Conservation (phyloP, 2,113 vertebrate species). For the Chinchilla lanigera region DNA sequence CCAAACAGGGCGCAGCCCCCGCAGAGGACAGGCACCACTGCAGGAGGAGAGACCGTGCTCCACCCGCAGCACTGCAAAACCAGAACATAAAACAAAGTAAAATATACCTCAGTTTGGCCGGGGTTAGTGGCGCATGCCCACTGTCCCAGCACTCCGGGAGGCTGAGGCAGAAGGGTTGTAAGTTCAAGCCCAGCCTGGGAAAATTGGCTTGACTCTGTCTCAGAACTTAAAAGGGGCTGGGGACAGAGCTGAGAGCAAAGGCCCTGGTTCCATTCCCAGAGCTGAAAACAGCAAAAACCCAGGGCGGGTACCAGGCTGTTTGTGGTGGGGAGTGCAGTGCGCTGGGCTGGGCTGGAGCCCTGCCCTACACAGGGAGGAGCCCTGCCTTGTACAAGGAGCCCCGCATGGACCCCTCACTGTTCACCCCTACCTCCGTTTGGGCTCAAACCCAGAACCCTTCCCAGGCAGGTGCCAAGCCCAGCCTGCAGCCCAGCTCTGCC, state of each 20-base stretch:
- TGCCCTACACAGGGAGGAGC: neutral
- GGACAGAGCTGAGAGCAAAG: neutral
- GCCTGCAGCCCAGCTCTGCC: neutral
- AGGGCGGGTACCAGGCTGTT: neutral
- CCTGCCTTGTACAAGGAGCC: too few relatives aligned
- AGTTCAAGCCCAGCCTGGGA: neutral
- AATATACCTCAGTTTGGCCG: neutral
- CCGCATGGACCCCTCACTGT: neutral
- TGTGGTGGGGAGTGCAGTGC: fast-evolving
- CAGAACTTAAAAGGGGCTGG: neutral
- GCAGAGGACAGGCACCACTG: neutral
- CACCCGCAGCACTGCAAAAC: neutral
- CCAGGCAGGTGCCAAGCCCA: fast-evolving
- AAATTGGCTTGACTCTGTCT: neutral
- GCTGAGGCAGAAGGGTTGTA: neutral
- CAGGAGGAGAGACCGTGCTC: neutral
- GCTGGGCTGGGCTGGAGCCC: fast-evolving
- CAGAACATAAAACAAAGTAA: neutral
- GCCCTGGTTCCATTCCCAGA: neutral
- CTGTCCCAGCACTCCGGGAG: neutral
- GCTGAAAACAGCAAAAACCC: neutral
- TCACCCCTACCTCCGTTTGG: neutral
- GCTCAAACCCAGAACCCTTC: neutral
- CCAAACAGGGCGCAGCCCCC: neutral
- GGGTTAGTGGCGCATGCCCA: neutral